These are phyloP conservation scores for Shinisaurus crocodilurus DNA, from an alignment of 2,113 vertebrate genomes.

Conservation along the genomic window DNA sequence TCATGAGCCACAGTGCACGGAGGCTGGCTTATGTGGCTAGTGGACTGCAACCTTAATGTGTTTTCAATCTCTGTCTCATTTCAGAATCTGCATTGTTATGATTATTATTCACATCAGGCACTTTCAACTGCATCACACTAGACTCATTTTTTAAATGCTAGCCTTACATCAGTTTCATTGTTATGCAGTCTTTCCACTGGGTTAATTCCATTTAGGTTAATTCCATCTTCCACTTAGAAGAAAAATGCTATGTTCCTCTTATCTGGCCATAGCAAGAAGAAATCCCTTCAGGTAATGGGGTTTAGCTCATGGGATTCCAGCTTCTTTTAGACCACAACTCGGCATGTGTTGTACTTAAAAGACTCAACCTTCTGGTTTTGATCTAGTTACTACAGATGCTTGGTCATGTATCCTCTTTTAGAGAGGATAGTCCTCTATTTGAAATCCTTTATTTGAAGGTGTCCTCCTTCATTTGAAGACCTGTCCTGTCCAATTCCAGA, in stretches of 20 bases:
- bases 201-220: background rate
- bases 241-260: background rate
- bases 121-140: background rate
- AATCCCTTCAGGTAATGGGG: background rate
- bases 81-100: conserved; percentile 19
- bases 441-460: no score
- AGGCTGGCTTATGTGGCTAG: background rate
- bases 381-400: background rate
- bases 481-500: no score
- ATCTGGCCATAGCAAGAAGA: background rate
- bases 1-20: background rate
- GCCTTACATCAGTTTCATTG: background rate
- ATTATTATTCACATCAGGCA: conserved; percentile 44
- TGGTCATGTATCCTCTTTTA: no score
- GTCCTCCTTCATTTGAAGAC: no score
- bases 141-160: background rate
- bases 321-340: background rate
- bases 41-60: conserved; percentile 17
- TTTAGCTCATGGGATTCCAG: background rate
- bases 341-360: background rate
- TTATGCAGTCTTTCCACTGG: background rate
- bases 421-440: no score
- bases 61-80: conserved; percentile 9
- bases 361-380: background rate
- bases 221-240: background rate